These are phyloP conservation scores for Sycophila texana DNA, from an alignment of 2,888 invertebrate genomes.

Conservation along the genomic window DNA sequence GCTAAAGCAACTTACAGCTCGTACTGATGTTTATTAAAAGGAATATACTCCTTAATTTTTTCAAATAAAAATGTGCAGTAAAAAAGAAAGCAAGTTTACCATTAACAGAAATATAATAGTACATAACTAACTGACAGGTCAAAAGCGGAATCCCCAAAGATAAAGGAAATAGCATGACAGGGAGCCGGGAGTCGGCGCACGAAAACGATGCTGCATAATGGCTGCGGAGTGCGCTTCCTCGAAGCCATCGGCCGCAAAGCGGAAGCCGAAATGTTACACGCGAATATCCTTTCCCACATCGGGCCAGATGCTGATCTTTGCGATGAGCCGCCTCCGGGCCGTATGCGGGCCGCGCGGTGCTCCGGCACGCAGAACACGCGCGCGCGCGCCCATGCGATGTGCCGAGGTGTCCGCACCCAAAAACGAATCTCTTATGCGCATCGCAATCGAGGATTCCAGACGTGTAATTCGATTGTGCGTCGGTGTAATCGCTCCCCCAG, in stretches of 20 bases:
- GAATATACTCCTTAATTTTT: too few relatives aligned
- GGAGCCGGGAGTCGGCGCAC: conserved; percentile 4
- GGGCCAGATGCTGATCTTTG: conserved; percentile 67
- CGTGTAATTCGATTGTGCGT: conserved; percentile 11
- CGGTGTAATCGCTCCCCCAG: not conserved
- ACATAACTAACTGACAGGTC: not conserved
- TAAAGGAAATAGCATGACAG: not conserved
- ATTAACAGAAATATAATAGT: not conserved
- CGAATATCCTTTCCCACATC: conserved; percentile 69
- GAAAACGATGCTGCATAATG: conserved; percentile 38
- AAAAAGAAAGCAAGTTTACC: not conserved
- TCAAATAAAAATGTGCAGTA: too few relatives aligned
- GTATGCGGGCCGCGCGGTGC: not conserved
- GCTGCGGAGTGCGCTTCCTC: not conserved
- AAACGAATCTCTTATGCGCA: conserved; percentile 14
- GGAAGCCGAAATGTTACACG: conserved; percentile 62
- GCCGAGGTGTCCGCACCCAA: conserved; percentile 27
- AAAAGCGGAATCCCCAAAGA: not conserved
- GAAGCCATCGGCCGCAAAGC: conserved; percentile 46
- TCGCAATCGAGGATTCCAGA: conserved; percentile 12
- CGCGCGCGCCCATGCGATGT: too few relatives aligned
- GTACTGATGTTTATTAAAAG: too few relatives aligned
- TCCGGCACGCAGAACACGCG: conserved; percentile 40
- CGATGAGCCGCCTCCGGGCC: conserved; percentile 31
- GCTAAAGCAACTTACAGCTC: too few relatives aligned